Base-by-base conservation (phyloP, 2,797 vertebrate genomes). In the Muraenolepis orangiensis region DNA sequence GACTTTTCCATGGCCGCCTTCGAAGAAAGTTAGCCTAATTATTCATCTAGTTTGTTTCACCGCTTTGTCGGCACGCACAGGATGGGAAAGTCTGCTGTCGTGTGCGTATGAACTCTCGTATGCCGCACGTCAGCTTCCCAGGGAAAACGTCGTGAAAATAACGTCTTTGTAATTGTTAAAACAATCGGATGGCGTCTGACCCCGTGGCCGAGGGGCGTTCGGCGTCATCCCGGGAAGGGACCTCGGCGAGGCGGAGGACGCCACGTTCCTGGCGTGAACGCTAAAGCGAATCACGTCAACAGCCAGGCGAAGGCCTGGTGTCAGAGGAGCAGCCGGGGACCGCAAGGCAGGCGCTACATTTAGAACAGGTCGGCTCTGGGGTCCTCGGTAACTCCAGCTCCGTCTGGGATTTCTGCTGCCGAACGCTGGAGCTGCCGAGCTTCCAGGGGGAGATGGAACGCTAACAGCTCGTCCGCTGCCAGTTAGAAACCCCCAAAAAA, bases 351-450 rank as follows among this genome's bases (percentile, higher is more conserved):
- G 64, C 14, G 13, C 64, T 66, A 4, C 26, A 30, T 29, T 66
- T 61, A 61, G 20, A 29, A 66, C 13, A 30, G 64, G 64, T 30
- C 64, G 20, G 32, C 5, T 2, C 20, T 23, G 1, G 51, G 51
- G 6, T 4, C 51, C 51, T 10, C 7, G 57, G 80, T 90, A 89
- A 86, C 74, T 77, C 76, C 77, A 76, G 82, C 80, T 84, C 31
- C 29, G 76, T 72, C 64, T 46, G 77, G 78, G 76, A 61, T 82
- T 77, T 76, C 57, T 74, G 66, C n/a, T n/a, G n/a, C n/a, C n/a
- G n/a, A n/a, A n/a, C n/a, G n/a, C n/a, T n/a, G n/a, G n/a, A n/a
- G n/a, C n/a, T n/a, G 4, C 4, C 20, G n/a, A 23, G 5, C 51
- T 20, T 61, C 23, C 10, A 57, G 28, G 29, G 28, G 28, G 42